phyloP scores from a whole-genome alignment of 2,888 invertebrate genomes.

The Amorpha juglandis region DNA sequence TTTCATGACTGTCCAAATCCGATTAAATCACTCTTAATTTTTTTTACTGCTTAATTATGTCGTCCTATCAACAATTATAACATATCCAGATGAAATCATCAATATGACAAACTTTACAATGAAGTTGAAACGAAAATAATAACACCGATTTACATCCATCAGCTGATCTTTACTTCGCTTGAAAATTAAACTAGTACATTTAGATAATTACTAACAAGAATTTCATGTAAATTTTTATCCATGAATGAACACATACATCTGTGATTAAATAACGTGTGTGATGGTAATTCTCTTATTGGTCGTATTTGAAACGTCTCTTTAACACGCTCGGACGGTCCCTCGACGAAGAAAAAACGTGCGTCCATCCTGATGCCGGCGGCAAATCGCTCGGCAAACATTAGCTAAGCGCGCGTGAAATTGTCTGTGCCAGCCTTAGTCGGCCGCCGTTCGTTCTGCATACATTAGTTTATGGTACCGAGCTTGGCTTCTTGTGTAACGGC shows the following conservation, averaged over 20 bases:
- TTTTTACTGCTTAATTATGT: too few species aligned
- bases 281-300: slow-evolving; percentile 29
- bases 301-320: slow-evolving; percentile 41
- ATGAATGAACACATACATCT: slow-evolving; percentile 31
- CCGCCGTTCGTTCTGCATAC: slow-evolving; percentile 59
- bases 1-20: too few species aligned
- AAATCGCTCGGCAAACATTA: slow-evolving; percentile 78
- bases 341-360: slow-evolving; percentile 51
- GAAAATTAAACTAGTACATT: too few species aligned
- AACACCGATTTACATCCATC: too few species aligned
- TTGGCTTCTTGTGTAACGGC: slow-evolving; percentile 49
- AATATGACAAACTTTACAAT: too few species aligned
- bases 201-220: too few species aligned
- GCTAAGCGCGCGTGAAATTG: slow-evolving; percentile 77
- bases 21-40: too few species aligned
- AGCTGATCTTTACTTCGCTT: too few species aligned
- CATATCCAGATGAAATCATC: too few species aligned
- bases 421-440: slow-evolving; percentile 56
- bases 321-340: slow-evolving; percentile 47
- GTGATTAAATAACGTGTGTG: slow-evolving; percentile 36
- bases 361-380: slow-evolving; percentile 59
- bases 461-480: slow-evolving; percentile 55
- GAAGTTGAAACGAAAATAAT: too few species aligned
- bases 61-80: too few species aligned
- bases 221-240: not conserved